These are phyloP conservation scores for Drosophila paulistorum DNA, from an alignment of 1,140 invertebrate species.

Conservation along the genomic window DNA sequence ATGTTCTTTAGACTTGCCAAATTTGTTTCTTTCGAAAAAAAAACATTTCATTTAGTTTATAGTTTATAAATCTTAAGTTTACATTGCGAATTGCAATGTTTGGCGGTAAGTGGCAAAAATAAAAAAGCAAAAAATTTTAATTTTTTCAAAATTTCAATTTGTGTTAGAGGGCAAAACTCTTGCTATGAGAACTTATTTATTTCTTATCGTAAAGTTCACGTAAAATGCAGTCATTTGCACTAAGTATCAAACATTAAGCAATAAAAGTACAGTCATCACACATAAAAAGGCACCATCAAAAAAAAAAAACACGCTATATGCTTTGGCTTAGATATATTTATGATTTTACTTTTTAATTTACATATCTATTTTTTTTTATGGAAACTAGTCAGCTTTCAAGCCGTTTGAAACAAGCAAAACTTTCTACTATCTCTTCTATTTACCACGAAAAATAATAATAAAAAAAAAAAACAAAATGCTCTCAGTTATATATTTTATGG, in stretches of 20 bases:
- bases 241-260: background rate
- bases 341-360: conserved; percentile 24
- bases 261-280: conserved; percentile 53
- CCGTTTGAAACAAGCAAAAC: conserved; percentile 48
- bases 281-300: conserved; percentile 31
- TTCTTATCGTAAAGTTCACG: conserved; percentile 12
- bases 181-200: conserved; percentile 70
- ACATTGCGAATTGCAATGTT: conserved; percentile 77
- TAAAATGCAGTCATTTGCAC: conserved; percentile 26
- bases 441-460: conserved; percentile 11
- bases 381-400: conserved; percentile 58
- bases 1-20: conserved; percentile 15
- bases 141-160: conserved; percentile 31
- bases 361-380: conserved; percentile 24
- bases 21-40: conserved; percentile 12
- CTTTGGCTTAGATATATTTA: conserved; percentile 63
- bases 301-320: conserved; percentile 30
- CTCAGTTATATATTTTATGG: conserved; percentile 42
- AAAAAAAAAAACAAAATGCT: conserved; percentile 2
- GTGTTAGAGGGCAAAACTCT: conserved; percentile 51
- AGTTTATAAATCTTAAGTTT: conserved; percentile 61
- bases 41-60: conserved; percentile 18
- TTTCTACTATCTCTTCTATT: conserved; percentile 40
- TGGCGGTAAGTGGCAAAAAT: conserved; percentile 74
- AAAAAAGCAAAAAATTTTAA: background rate